Conservation (phyloP, 2,113 vertebrate species). For the Argyrosomus japonicus region DNA sequence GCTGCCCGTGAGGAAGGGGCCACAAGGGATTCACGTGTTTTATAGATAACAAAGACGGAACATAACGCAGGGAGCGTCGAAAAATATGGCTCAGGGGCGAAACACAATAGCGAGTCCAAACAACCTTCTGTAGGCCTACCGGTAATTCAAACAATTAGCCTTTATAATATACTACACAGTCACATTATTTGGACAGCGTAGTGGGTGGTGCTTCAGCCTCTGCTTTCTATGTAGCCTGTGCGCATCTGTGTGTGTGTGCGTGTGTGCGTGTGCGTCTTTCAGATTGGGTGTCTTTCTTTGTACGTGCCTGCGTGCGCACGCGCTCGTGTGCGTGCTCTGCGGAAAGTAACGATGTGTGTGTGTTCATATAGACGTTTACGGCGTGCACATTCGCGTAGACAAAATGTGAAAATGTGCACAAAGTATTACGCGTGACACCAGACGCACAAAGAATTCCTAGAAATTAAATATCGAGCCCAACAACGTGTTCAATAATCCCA, state of each 20-base stretch:
- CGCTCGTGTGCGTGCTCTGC: too few relatives aligned
- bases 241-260: neutral
- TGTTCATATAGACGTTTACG: neutral
- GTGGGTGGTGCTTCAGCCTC: constrained; percentile 34
- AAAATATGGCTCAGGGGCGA: constrained; percentile 50
- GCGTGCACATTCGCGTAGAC: neutral
- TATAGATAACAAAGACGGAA: constrained; percentile 61
- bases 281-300: neutral
- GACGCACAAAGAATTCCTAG: neutral
- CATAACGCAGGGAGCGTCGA: constrained; percentile 29
- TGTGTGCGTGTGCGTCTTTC: constrained; percentile 14
- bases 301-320: neutral
- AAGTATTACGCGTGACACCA: neutral
- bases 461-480: neutral
- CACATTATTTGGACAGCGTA: constrained; percentile 47
- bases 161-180: constrained; percentile 27
- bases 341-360: neutral
- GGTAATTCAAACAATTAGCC: constrained; percentile 62
- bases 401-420: neutral
- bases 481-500: constrained; percentile 9
- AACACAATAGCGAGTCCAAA: constrained; percentile 47
- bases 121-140: constrained; percentile 12
- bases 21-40: constrained; percentile 69
- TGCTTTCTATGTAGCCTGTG: neutral
- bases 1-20: constrained; percentile 36